These are phyloP conservation scores for Hemibagrus wyckioides DNA, from an alignment of 2,113 vertebrate genomes.

Conservation along the genomic window DNA sequence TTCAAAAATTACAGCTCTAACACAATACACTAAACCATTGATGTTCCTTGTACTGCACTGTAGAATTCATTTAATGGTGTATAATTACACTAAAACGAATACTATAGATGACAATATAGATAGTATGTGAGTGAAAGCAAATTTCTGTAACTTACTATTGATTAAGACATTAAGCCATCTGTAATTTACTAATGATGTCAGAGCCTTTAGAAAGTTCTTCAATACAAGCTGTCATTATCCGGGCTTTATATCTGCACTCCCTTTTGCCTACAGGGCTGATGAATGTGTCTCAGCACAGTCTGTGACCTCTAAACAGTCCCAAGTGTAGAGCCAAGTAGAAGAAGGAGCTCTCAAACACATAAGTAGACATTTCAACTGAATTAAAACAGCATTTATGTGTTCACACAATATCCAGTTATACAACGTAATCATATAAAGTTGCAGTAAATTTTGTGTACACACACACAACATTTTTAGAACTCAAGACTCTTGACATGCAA, in stretches of 20 bases:
- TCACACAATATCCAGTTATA: not conserved
- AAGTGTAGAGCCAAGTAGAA: not conserved
- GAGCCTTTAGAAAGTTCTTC: not conserved
- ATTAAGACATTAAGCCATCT: not conserved
- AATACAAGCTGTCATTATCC: slow-evolving; percentile 5
- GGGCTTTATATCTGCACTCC: not conserved
- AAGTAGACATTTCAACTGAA: not conserved
- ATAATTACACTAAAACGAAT: not conserved
- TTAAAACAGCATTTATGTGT: slow-evolving; percentile 1
- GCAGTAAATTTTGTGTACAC: not conserved
- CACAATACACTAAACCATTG: not conserved
- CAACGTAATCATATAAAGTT: not conserved
- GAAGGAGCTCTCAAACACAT: not conserved
- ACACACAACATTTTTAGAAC: not conserved
- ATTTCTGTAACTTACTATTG: not conserved
- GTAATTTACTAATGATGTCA: not conserved
- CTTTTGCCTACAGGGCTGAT: slow-evolving; percentile 19
- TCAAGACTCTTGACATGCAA: not conserved
- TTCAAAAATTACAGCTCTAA: not conserved
- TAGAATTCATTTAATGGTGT: slow-evolving; percentile 19
- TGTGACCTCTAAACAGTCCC: not conserved
- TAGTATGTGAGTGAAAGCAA: not conserved
- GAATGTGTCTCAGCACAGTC: slow-evolving; percentile 3
- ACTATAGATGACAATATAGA: not conserved
- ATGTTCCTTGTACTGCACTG: slow-evolving; percentile 5